Conservation (phyloP, 2,888 invertebrate species). For the Ichneumon xanthorius region DNA sequence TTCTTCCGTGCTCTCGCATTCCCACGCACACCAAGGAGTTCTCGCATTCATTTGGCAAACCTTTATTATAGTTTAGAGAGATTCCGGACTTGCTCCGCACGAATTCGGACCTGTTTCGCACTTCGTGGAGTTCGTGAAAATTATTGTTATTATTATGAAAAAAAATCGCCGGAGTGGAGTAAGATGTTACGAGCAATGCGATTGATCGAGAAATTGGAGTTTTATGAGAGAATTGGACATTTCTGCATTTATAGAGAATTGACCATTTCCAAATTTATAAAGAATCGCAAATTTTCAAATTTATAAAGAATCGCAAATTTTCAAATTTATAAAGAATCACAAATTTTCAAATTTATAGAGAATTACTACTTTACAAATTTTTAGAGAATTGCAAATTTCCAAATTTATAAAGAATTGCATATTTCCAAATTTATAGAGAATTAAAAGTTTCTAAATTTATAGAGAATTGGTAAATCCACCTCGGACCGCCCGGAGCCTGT, state of each 20-base stretch:
- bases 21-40: slow-evolving; percentile 49
- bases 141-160: too few species aligned
- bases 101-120: slow-evolving; percentile 34
- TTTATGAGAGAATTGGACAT: neutral
- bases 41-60: slow-evolving; percentile 58
- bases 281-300: neutral
- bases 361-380: neutral
- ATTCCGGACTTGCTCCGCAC: slow-evolving; percentile 27
- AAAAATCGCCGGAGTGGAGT: neutral
- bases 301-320: too few species aligned
- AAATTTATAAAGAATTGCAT: too few species aligned
- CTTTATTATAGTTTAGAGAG: slow-evolving; percentile 34
- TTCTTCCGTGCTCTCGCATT: slow-evolving; percentile 37
- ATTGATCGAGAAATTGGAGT: neutral
- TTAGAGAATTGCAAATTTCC: neutral
- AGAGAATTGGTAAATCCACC: too few species aligned
- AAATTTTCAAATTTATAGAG: neutral
- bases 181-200: neutral
- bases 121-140: slow-evolving; percentile 21
- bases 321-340: too few species aligned
- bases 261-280: too few species aligned
- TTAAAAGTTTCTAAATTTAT: neutral
- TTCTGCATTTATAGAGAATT: neutral
- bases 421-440: neutral
- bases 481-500: neutral